Base-by-base conservation (phyloP, 1,140 invertebrate genomes). In the Plutomurus gul region DNA sequence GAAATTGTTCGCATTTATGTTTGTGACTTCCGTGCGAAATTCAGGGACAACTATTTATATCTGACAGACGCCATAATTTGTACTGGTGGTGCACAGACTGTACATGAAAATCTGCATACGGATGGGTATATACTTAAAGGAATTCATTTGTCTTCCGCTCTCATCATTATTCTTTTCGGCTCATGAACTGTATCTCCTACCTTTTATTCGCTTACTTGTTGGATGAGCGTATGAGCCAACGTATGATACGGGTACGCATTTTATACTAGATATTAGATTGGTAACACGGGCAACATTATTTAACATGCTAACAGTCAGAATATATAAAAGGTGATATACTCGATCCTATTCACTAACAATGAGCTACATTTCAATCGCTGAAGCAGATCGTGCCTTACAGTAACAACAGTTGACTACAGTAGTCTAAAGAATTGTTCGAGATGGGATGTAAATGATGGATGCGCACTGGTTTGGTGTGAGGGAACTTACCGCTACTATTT, bases 401-500 rank as follows among this genome's bases (percentile, higher is more conserved):
- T 30, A 22, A 46, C n/a, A 65, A 20, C 13, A 16, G 16, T 27
- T 65, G 30, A 56, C 10, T 3, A 8, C 27, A 18, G 11, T 16
- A 33, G 25, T 10, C 7, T 7, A n/a, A 49, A 65, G 56, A 65
- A 33, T 65, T 33, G 56, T 65, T 65, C 18, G 56, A 65, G 56
- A 60, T 33, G 16, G 13, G 11, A 33, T 11, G 11, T 13, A 10
- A 43, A 43, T 13, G 11, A n/a, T 60, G 13, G 33, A 33, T 11
- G 30, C 33, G n/a, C 51, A 33, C 27, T n/a, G 11, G 13, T 60
- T 33, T 65, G 56, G 56, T 65, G 56, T 65, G 56, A 65, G 30
- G 56, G 30, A 65, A 65, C 56, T n/a, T 65, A 65, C 25, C 56
- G 56, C 56, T 65, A 65, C 56, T 65, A 65, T 33, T 65, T 65